Evolutionary conservation across 2,113 vertebrate species (phyloP), one percentile per base, ranked within the genome.

Genomic region (Peromyscus californicus): DNA sequence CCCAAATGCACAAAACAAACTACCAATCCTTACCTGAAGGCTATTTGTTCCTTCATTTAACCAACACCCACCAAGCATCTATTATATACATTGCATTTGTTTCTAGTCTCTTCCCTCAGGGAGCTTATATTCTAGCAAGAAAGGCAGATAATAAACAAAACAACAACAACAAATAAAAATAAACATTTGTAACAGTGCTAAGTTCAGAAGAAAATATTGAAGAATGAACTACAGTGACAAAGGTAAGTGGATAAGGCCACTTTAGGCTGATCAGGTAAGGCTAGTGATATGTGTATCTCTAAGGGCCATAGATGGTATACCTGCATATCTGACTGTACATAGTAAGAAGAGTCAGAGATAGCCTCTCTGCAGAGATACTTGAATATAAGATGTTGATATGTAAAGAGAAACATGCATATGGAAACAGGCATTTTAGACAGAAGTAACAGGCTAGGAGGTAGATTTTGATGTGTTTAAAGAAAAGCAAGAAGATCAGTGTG

Each of bases 181-280:
- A 31, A 95, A 51, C 24, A 59, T 87, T 72, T 93, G 15, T 74
- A 36, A n/a, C n/a, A 80, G 51, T 80, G 45, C 67, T 79, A 96
- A 92, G 9, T 96, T 91, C 67, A 48, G 80, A 82, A 93, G 48
- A 89, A 93, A 93, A 93, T 45, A 76, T 36, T 94, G 7, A 90
- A 72, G 69, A 94, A 67, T 42, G 29, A 12, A 85, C 86, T 69
- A 74, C 26, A 80, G 36, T 75, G 24, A 89, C 4, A 21, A 76
- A 17, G 4, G 6, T n/a, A 13, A 4, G 13, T 76, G 13, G 13
- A 33, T 69, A 83, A n/a, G 29, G 9, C 54, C 70, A 42, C 31
- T 78, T 96, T 45, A 79, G 31, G 31, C n/a, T 82, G 36, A 24
- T 72, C 78, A 59, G 22, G 8, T 76, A 75, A 87, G 54, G 24